phyloP scores from a whole-genome alignment of 2,888 invertebrate species.

The Drosophila neonasuta region DNA sequence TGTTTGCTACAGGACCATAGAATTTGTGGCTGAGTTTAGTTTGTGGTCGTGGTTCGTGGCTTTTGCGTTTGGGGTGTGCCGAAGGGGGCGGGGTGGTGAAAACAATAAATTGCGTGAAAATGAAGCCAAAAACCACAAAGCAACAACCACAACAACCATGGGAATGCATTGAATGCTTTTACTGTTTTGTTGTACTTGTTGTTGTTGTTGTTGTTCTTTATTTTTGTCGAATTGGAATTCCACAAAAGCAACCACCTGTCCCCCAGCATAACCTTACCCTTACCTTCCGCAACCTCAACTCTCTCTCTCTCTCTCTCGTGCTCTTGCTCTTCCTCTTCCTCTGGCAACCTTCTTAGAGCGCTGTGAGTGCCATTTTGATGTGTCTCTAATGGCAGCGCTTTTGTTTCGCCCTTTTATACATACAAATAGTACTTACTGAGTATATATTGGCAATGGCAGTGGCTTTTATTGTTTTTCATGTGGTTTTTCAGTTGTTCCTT shows the following conservation, averaged over 20 bases:
- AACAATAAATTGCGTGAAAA: constrained; percentile 64
- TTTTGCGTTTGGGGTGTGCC: background rate
- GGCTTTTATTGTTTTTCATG: constrained; percentile 63
- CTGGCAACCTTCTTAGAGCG: constrained; percentile 8
- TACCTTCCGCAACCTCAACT: background rate
- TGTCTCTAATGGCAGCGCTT: constrained; percentile 73
- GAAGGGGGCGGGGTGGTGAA: constrained; percentile 24
- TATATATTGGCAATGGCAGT: constrained; percentile 37
- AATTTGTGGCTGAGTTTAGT: constrained; percentile 34
- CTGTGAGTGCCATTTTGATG: constrained; percentile 73
- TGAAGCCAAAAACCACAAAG: constrained; percentile 53
- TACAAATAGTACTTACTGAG: background rate
- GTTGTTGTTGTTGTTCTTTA: constrained; percentile 21
- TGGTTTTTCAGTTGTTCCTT: constrained; percentile 44
- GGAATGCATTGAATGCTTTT: constrained; percentile 64
- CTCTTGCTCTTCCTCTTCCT: background rate
- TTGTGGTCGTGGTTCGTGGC: constrained; percentile 14
- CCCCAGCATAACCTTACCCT: constrained; percentile 1
- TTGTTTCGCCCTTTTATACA: constrained; percentile 56
- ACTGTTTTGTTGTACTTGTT: constrained; percentile 28
- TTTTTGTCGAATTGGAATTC: constrained; percentile 41
- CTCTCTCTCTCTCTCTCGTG: background rate
- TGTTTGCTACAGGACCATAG: constrained; percentile 21
- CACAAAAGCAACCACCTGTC: constrained; percentile 37
- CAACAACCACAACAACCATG: constrained; percentile 35